These are phyloP conservation scores for Stegodyphus mimosarum DNA, from an alignment of 1,140 invertebrate species.

Conservation along the genomic window DNA sequence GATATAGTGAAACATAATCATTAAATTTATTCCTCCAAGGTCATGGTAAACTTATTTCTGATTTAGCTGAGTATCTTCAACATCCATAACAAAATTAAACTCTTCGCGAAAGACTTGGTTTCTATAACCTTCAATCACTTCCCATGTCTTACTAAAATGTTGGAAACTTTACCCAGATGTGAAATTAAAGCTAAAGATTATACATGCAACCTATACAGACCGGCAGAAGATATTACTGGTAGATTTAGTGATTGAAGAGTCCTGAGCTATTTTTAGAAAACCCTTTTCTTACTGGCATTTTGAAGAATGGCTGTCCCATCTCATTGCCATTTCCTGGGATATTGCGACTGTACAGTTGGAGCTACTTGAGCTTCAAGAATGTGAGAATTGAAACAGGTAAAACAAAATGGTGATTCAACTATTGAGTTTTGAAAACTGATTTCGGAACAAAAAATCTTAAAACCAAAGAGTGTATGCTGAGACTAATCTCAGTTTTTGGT, in stretches of 20 bases:
- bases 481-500: background rate
- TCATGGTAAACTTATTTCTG: background rate
- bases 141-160: background rate
- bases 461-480: background rate
- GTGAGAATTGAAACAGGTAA: background rate
- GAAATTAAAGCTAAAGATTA: background rate
- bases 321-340: background rate
- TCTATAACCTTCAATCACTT: background rate
- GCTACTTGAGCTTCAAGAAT: background rate
- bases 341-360: background rate
- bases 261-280: background rate
- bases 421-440: background rate
- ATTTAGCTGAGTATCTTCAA: background rate
- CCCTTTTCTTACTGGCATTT: background rate
- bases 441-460: background rate
- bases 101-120: background rate
- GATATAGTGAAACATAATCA: background rate
- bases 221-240: background rate
- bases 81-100: background rate
- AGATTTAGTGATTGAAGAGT: background rate
- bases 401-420: background rate
- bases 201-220: background rate
- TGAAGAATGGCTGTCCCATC: background rate
- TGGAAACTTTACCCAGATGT: background rate
- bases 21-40: background rate